Evolutionary conservation across 2,113 vertebrate genomes (phyloP), one percentile per base, ranked within the genome.

Genomic region (Alexandromys fortis): DNA sequence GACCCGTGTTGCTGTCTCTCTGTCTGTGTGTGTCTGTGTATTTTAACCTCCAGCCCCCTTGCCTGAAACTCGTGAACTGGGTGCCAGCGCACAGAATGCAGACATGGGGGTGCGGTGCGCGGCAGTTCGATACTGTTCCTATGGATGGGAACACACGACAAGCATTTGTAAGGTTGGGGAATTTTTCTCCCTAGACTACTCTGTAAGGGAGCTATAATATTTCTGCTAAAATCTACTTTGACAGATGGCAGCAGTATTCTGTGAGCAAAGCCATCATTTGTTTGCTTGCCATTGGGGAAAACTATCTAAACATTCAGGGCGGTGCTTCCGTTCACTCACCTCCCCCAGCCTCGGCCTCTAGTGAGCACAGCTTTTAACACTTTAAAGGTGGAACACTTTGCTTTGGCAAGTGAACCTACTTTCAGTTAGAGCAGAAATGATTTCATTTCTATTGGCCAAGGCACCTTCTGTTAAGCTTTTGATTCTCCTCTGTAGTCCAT

Each of bases 181-280:
- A 61, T 28, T 24, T 49, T 45, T 33, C 61, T 45, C 38, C 61
- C 68, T 68, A 47, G 17, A 67, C 5, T 47, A 35, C 26, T 65
- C n/a, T 30, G 42, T 67, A 47, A 86, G 83, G 38, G 42, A 68
- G 45, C 38, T 33, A 28, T 12, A 24, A 21, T 49, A 49, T 45
- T 13, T 12, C 4, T 2, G 42, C 22, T 45, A 16, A 52, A 17
- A 19, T 16, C 3, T 12, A 3, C 8, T 68, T 86, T 28, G 24
- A 42, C n/a, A 63, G n/a, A 45, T 63, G 26, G 58, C 30, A 8
- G 81, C 11, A 42, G 24, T 19, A 61, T 49, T 68, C 30, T 68
- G 21, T 38, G 49, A 61, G 16, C 4, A 0, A 35, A 2, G 4
- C 21, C 3, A 4, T 38, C 12, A 7, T 47, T 33, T 0, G 4